Evolutionary conservation across 2,797 vertebrate species (phyloP).

Genomic region (Podarcis lilfordi): DNA sequence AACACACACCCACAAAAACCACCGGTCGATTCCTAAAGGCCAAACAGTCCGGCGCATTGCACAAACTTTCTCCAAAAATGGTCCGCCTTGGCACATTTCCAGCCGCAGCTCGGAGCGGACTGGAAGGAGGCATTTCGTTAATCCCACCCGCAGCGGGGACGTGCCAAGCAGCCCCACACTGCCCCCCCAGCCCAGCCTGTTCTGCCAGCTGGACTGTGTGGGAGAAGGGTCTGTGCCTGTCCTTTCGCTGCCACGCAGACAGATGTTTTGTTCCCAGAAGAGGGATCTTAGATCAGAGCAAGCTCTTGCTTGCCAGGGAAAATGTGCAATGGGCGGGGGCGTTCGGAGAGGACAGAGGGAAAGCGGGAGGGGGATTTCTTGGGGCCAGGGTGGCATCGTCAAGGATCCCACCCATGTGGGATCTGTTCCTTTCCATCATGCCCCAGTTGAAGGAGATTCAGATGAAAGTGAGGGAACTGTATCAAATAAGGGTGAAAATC

Average conservation of each 20-base stretch:
- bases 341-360: not conserved
- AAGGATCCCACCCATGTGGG: not conserved
- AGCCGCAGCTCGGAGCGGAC: not conserved
- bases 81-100: not conserved
- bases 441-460: not conserved
- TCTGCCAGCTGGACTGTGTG: not conserved
- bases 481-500: not conserved
- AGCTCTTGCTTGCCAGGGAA: conserved; percentile 35
- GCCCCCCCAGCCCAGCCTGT: not conserved
- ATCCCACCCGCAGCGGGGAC: not conserved
- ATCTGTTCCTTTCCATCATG: not conserved
- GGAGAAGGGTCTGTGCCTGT: not conserved
- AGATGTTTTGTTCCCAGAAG: conserved; percentile 66
- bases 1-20: no score
- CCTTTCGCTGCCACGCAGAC: conserved; percentile 24
- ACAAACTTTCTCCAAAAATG: not conserved
- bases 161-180: not conserved
- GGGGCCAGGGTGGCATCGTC: not conserved
- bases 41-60: no score
- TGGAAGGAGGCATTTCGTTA: not conserved
- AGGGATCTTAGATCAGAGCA: conserved; percentile 34
- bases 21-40: no score
- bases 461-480: not conserved
- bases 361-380: not conserved
- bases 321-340: not conserved